Evolutionary conservation across 2,113 vertebrate genomes (phyloP), one percentile per base, ranked within the genome.

Genomic region (Lagopus muta): DNA sequence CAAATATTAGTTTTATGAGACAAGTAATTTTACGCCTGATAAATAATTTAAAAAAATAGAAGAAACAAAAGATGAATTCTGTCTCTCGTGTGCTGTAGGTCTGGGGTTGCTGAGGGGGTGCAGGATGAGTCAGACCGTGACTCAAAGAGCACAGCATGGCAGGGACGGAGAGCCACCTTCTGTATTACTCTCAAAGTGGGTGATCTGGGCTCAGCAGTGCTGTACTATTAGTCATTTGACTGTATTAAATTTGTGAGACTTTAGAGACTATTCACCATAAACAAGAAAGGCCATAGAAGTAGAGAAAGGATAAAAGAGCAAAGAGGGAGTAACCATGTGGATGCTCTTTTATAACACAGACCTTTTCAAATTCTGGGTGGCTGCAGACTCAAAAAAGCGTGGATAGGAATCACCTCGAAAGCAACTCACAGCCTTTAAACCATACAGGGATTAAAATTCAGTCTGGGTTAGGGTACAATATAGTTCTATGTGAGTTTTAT

Each of bases 61-160:
- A 55, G 13, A 34, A 83, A 85, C 9, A 3, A 80, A 62, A 1
- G 36, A 73, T 7, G 78, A 66, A n/a, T 54, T 73, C 78, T 85
- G 25, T 74, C 52, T 76, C 22, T 72, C 81, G 76, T 48, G 87
- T 86, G 86, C 82, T 96, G 92, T 92, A 94, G 91, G 89, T 93
- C 92, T 74, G 81, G 77, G n/a, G 30, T 11, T 89, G 50, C 60
- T 50, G 67, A 70, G 85, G 78, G 52, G 58, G 30, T 79, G 88
- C 91, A 40, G 54, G 64, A 85, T 94, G 82, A 96, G 72, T 93
- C 95, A 95, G 84, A 77, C 11, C 16, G 40, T 96, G 94, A 96
- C 67, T 93, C 92, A 95, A 93, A 64, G 15, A 36, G 25, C 36
- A 12, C 0, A 0, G 77, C 3, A 1, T 42, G 30, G 54, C 36